Evolutionary conservation across 2,113 vertebrate genomes (phyloP), one percentile per base, ranked within the genome.

Genomic region (Orcinus orca): DNA sequence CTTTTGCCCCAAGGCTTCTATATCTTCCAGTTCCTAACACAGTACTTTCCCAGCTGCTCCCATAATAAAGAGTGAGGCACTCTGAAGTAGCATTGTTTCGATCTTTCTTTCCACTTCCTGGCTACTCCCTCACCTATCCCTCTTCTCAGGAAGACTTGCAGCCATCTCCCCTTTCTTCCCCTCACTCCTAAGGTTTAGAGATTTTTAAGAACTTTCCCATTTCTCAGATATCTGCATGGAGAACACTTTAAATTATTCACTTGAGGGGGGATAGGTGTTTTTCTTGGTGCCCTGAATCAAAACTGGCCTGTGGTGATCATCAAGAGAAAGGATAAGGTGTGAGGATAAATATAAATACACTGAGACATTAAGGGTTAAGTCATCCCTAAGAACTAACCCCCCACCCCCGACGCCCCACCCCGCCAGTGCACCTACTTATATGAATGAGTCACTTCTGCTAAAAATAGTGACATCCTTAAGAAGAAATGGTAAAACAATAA

Each of bases 401-500:
- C 47, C n/a, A n/a, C n/a, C 11, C 63, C 58, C 10, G 5, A 53
- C 47, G 44, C 11, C 17, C 74, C 47, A 8, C 58, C 29, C 65
- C 2, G 68, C 83, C 38, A 5, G 36, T 82, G 33, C 93, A 95
- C 50, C 88, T 33, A 33, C 87, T 71, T 95, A n/a, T 21, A 55
- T 83, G 33, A 97, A 29, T 95, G 80, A 97, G 14, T 98, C 95
- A 88, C 1, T 4, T 96, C 31, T 88, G 21, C 87, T 97, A 91
- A 97, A 98, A 98, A 73, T 93, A 97, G 84, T 81, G 70, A 9
- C 95, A 76, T 95, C 33, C 67, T 83, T 93, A 67, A 84, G n/a
- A 88, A 88, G 29, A 97, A 90, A 50, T 6, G 83, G 73, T 96
- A 80, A 87, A 93, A 23, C n/a, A 92, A 70, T 70, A 93, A 53